These are phyloP conservation scores for Cylindroiulus punctatus DNA, from an alignment of 2,888 invertebrate genomes.

Conservation along the genomic window DNA sequence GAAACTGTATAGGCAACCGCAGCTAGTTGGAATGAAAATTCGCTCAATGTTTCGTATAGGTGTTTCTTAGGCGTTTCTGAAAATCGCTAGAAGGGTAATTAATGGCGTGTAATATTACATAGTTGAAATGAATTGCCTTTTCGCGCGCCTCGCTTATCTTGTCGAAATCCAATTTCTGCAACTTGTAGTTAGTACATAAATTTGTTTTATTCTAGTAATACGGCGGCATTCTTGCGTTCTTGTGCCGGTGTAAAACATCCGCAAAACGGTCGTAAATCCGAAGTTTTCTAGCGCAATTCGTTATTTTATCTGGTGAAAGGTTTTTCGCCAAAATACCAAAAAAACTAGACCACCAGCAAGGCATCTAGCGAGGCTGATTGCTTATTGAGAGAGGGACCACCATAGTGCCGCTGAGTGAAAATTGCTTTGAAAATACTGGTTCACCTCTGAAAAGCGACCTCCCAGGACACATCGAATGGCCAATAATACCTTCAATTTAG, in stretches of 20 bases:
- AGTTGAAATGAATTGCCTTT: neutral
- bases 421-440: neutral
- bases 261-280: neutral
- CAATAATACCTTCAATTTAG: slow-evolving; percentile 39
- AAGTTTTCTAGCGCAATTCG: neutral
- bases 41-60: no score
- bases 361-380: neutral
- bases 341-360: slow-evolving; percentile 32
- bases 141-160: neutral
- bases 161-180: neutral
- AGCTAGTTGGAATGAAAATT: no score
- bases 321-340: neutral
- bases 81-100: neutral
- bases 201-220: neutral
- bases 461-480: neutral
- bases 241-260: neutral
- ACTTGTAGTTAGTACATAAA: neutral
- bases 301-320: neutral
- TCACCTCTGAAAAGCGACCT: slow-evolving; percentile 25
- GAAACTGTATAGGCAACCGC: no score
- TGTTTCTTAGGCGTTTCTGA: neutral
- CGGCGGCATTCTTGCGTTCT: neutral
- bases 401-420: slow-evolving; percentile 31
- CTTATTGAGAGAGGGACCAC: slow-evolving; percentile 13
- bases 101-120: neutral